These are phyloP conservation scores for Lobophora halterata DNA, from an alignment of 2,888 invertebrate species.

Conservation along the genomic window DNA sequence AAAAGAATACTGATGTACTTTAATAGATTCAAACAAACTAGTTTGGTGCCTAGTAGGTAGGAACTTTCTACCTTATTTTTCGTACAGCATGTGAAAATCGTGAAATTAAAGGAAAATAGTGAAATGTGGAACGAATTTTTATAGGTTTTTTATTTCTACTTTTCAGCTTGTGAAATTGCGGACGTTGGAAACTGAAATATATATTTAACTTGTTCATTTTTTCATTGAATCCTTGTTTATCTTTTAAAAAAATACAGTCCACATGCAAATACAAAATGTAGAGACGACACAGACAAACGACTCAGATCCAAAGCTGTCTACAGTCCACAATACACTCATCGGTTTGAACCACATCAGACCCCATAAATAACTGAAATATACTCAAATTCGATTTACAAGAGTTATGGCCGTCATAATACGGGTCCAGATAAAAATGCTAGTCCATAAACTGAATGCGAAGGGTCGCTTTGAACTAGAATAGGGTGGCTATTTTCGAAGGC, in stretches of 20 bases:
- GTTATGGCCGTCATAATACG: constrained; percentile 27
- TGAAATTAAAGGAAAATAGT: constrained; percentile 19
- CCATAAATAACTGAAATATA: constrained; percentile 25
- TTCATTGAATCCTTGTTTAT: too few relatives aligned
- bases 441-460: constrained; percentile 21
- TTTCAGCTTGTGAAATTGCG: not conserved
- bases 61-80: too few relatives aligned
- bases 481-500: constrained; percentile 3
- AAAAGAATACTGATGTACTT: too few relatives aligned
- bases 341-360: constrained; percentile 15
- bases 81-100: constrained; percentile 14
- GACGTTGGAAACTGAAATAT: too few relatives aligned
- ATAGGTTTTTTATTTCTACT: not conserved
- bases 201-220: too few relatives aligned
- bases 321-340: constrained; percentile 14
- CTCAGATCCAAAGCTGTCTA: not conserved
- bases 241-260: too few relatives aligned
- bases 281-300: constrained; percentile 4
- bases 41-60: too few relatives aligned
- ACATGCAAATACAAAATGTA: constrained; percentile 5
- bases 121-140: constrained; percentile 1
- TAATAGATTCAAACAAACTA: too few relatives aligned
- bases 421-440: constrained; percentile 24
- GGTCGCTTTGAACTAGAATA: constrained; percentile 20
- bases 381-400: constrained; percentile 25